Conservation (phyloP, 2,888 invertebrate species). For the Agriotes lineatus region DNA sequence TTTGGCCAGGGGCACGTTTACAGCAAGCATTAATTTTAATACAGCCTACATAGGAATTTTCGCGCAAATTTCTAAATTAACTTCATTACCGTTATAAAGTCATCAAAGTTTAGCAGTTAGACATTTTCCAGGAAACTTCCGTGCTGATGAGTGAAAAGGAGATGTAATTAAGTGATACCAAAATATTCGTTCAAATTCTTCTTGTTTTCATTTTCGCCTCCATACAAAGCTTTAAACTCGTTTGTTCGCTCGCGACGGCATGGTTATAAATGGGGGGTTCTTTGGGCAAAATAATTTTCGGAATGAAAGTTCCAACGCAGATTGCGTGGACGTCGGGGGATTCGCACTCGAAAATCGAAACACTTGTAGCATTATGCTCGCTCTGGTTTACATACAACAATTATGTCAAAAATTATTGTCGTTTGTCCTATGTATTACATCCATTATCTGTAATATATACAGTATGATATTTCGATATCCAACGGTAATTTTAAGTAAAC, state of each 20-base stretch:
- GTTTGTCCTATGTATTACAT: too few relatives aligned
- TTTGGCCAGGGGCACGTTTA: background rate
- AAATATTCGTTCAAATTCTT: constrained; percentile 24
- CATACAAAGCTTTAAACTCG: constrained; percentile 12
- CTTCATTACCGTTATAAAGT: constrained; percentile 17
- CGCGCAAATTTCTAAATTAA: constrained; percentile 24
- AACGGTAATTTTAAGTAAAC: too few relatives aligned
- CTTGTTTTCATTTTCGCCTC: constrained; percentile 22
- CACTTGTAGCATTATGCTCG: too few relatives aligned
- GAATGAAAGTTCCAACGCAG: background rate
- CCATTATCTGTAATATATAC: too few relatives aligned
- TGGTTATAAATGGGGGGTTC: constrained; percentile 9
- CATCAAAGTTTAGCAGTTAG: constrained; percentile 29
- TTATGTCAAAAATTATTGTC: too few relatives aligned
- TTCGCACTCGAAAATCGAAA: background rate
- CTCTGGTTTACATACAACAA: too few relatives aligned
- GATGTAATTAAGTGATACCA: constrained; percentile 30
- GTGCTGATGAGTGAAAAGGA: constrained; percentile 21
- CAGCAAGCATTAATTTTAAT: constrained; percentile 23
- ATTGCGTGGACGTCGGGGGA: background rate
- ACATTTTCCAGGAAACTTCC: constrained; percentile 19
- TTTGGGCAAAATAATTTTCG: background rate
- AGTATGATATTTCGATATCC: too few relatives aligned
- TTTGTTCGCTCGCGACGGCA: constrained; percentile 3
- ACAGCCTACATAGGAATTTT: constrained; percentile 14